Evolutionary conservation across 1,140 invertebrate species (phyloP).

Genomic region (Chrysoperla carnea): DNA sequence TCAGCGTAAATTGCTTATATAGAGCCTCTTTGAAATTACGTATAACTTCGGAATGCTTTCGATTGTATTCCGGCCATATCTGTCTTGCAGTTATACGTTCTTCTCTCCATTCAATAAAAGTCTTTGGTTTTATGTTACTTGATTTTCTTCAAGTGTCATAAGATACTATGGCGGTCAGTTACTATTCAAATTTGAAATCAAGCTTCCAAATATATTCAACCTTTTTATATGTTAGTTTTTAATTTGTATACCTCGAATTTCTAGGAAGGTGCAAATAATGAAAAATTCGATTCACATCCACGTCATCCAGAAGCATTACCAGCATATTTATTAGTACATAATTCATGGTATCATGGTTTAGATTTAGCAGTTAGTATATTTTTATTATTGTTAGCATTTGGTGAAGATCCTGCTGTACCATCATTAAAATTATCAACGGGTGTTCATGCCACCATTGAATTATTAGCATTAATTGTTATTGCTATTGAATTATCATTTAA

Average conservation of each 20-base stretch:
- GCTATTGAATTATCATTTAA: conserved; percentile 64
- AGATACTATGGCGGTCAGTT: no score
- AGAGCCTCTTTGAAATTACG: no score
- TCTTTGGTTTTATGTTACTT: no score
- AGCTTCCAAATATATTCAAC: no score
- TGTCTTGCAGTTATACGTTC: no score
- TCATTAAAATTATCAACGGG: conserved; percentile 54
- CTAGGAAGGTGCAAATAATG: conserved; percentile 82
- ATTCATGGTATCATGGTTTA: conserved; percentile 71
- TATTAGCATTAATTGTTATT: conserved; percentile 58
- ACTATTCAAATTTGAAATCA: no score
- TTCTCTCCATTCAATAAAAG: no score
- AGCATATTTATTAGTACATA: conserved; percentile 75
- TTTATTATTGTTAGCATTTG: conserved; percentile 60
- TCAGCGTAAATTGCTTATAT: no score
- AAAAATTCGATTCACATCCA: conserved; percentile 83
- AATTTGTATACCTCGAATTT: conserved; percentile 5
- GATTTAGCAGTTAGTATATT: conserved; percentile 64
- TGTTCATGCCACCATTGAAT: conserved; percentile 70
- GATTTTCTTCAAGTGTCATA: no score
- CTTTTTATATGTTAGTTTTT: no score
- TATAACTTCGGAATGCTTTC: no score
- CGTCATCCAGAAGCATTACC: conserved; percentile 64
- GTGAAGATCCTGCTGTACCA: conserved; percentile 64
- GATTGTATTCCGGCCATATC: no score